Evolutionary conservation across 2,888 invertebrate species (phyloP).

Genomic region (Stenodema calcarata): DNA sequence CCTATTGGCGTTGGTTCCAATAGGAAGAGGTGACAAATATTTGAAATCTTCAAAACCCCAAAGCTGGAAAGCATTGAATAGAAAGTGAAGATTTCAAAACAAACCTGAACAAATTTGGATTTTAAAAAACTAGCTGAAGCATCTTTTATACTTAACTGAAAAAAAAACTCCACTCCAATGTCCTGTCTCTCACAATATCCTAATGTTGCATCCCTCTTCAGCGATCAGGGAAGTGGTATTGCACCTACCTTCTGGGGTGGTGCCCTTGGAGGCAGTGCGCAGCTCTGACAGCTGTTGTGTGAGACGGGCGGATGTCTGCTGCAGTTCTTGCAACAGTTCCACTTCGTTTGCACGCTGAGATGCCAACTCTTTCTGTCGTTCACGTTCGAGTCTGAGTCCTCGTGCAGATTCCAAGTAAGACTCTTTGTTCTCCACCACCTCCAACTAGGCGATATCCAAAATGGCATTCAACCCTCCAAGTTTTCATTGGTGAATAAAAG

Average conservation of each 20-base stretch:
- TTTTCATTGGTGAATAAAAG: neutral
- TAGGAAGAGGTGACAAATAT: too few relatives aligned
- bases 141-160: too few relatives aligned
- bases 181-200: too few relatives aligned
- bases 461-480: neutral
- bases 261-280: constrained; percentile 61
- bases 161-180: too few relatives aligned
- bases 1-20: too few relatives aligned
- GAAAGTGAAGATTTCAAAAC: too few relatives aligned
- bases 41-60: too few relatives aligned
- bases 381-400: constrained; percentile 67
- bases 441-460: constrained; percentile 63
- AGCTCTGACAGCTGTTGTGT: constrained; percentile 73
- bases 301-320: constrained; percentile 68
- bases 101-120: too few relatives aligned
- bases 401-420: constrained; percentile 66
- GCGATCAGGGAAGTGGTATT: too few relatives aligned
- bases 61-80: too few relatives aligned
- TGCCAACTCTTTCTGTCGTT: constrained; percentile 67
- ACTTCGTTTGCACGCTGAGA: constrained; percentile 68
- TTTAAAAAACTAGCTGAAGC: too few relatives aligned
- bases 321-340: constrained; percentile 63
- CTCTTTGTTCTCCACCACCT: constrained; percentile 72
- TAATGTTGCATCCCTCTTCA: too few relatives aligned
- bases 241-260: constrained; percentile 67